Evolutionary conservation across 92 coral and sea anemone species (phyloP).

Genomic region (Micromussa lordhowensis): DNA sequence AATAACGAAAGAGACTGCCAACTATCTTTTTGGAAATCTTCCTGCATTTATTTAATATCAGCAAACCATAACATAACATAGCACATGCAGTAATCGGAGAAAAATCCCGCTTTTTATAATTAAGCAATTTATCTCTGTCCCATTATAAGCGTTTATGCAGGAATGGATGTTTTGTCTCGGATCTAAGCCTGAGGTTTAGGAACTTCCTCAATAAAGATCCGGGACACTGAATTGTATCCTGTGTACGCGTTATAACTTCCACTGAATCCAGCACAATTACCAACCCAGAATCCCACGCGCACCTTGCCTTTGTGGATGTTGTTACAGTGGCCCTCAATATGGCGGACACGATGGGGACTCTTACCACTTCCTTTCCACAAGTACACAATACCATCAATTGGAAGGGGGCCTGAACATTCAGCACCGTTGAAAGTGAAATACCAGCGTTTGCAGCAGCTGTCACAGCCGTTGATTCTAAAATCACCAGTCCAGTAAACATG

Average conservation of each 20-base stretch:
- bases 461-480: neutral
- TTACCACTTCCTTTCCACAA: neutral
- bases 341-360: slow-evolving; percentile 46
- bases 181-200: neutral
- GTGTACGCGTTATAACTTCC: slow-evolving; percentile 1
- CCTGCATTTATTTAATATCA: neutral
- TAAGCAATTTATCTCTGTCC: neutral
- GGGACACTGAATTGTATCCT: slow-evolving; percentile 33
- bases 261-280: neutral
- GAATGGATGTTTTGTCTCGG: neutral
- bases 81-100: neutral
- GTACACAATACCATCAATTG: slow-evolving; percentile 56
- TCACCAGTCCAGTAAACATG: slow-evolving; percentile 31
- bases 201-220: slow-evolving; percentile 37
- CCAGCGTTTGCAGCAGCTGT: slow-evolving; percentile 51
- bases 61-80: neutral
- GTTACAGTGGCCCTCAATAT: slow-evolving; percentile 63
- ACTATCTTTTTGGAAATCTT: neutral
- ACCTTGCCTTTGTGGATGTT: slow-evolving; percentile 37
- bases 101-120: neutral
- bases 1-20: no score
- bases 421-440: slow-evolving; percentile 58
- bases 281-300: slow-evolving; percentile 49
- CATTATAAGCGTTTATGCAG: neutral
- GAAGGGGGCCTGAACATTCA: slow-evolving; percentile 42